Conservation (phyloP, 2,113 vertebrate genomes). For the Pachycephala philippinensis region DNA sequence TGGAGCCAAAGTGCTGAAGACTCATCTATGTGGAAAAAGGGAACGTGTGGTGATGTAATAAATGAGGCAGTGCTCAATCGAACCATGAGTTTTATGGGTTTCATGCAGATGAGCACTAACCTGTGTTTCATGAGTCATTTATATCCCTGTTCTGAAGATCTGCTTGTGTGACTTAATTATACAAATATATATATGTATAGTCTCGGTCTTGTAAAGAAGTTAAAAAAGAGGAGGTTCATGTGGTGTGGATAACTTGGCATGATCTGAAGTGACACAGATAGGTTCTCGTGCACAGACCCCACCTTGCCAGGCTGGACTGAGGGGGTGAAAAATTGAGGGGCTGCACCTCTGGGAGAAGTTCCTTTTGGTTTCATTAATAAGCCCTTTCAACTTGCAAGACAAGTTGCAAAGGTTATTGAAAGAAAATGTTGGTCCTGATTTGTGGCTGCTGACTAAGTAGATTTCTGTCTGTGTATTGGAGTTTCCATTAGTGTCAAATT, state of each 20-base stretch:
- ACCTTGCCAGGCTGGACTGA: not conserved
- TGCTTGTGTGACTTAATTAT: not conserved
- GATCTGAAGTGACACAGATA: not conserved
- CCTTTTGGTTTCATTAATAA: not conserved
- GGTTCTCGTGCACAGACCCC: not conserved
- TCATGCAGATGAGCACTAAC: not conserved
- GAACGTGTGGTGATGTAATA: not conserved
- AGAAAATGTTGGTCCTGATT: not conserved
- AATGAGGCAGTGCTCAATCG: not conserved
- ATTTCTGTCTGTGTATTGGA: not conserved
- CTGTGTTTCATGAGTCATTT: not conserved
- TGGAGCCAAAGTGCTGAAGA: not conserved
- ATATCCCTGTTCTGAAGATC: not conserved
- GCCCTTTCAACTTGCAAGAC: not conserved
- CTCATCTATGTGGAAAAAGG: not conserved
- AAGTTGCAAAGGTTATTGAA: not conserved
- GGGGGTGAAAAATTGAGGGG: not conserved
- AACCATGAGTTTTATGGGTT: not conserved
- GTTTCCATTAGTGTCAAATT: slow-evolving; percentile 40
- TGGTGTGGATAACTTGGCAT: not conserved
- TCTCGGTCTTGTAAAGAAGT: not conserved
- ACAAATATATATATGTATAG: not conserved
- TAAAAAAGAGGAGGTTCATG: not conserved
- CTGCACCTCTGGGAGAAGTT: not conserved
- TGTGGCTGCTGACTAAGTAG: slow-evolving; percentile 22